phyloP scores from a whole-genome alignment of 2,797 vertebrate species.

The Hozukius guyotensis region DNA sequence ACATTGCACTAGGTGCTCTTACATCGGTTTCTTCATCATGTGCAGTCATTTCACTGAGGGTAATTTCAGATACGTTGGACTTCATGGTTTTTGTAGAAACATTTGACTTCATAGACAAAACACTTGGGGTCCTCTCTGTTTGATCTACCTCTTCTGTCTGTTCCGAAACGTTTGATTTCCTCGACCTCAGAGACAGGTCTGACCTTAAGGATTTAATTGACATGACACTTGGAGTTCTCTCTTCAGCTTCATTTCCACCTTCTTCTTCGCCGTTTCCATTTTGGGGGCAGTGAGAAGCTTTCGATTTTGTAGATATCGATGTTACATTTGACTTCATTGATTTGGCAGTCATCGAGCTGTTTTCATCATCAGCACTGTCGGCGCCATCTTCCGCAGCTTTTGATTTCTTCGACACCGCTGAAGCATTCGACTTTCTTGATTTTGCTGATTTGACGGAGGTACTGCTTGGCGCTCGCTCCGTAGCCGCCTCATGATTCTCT shows the following conservation, averaged over 20 bases:
- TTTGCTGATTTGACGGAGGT: constrained; percentile 57
- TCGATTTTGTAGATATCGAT: constrained; percentile 53
- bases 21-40: constrained; percentile 9
- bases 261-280: not conserved
- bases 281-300: constrained; percentile 12
- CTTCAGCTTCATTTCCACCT: constrained; percentile 14
- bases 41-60: not conserved
- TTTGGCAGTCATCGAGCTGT: constrained; percentile 52
- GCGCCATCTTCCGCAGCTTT: constrained; percentile 8
- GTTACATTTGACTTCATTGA: constrained; percentile 64
- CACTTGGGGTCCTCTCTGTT: constrained; percentile 33
- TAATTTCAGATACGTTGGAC: constrained; percentile 21
- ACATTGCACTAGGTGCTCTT: constrained; percentile 39
- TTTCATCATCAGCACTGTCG: not conserved
- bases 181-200: constrained; percentile 37
- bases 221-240: constrained; percentile 38
- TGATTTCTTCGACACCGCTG: constrained; percentile 47
- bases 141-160: constrained; percentile 18
- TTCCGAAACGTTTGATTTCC: constrained; percentile 36
- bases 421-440: constrained; percentile 53
- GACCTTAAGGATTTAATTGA: constrained; percentile 37
- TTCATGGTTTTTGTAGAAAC: constrained; percentile 35
- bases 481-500: constrained; percentile 1
- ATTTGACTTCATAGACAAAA: constrained; percentile 53
- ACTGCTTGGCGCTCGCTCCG: constrained; percentile 48